Percentiles rank a stretch among this genome's conserved stretches.
These are phyloP conservation scores for Aptenodytes patagonicus DNA, from an alignment of 2,113 vertebrate species.

Conservation along the genomic window DNA sequence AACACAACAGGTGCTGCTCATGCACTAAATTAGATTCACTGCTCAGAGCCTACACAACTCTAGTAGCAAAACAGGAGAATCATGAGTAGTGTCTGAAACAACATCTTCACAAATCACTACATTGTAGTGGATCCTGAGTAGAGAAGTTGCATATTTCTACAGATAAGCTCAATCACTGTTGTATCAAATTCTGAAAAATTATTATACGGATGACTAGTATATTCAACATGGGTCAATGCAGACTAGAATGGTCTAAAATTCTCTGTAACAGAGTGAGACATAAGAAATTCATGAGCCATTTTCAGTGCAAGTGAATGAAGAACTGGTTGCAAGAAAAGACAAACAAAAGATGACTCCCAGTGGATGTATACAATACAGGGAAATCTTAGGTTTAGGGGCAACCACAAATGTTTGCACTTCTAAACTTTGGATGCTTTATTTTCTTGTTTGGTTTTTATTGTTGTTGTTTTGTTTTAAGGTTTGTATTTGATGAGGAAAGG, in stretches of 20 bases:
- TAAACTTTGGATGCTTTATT: neutral
- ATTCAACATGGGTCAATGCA: rapidly evolving
- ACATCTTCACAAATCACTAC: neutral
- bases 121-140: neutral
- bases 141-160: neutral
- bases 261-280: neutral
- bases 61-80: neutral
- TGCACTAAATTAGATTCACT: slow-evolving; percentile 14
- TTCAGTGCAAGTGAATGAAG: neutral
- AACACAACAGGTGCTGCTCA: neutral
- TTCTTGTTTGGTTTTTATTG: neutral
- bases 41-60: neutral
- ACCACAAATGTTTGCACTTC: neutral
- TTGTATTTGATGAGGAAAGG: neutral
- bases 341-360: neutral
- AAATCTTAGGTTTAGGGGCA: neutral
- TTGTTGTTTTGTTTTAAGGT: neutral
- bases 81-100: neutral
- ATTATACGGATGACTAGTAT: neutral
- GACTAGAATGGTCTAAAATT: neutral
- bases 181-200: neutral
- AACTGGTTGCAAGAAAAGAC: neutral
- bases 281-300: neutral
- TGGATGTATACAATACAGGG: neutral
- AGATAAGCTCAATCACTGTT: neutral